Evolutionary conservation across 1,140 invertebrate species (phyloP), one percentile per base, ranked within the genome.

Genomic region (Notospermus geniculatus): DNA sequence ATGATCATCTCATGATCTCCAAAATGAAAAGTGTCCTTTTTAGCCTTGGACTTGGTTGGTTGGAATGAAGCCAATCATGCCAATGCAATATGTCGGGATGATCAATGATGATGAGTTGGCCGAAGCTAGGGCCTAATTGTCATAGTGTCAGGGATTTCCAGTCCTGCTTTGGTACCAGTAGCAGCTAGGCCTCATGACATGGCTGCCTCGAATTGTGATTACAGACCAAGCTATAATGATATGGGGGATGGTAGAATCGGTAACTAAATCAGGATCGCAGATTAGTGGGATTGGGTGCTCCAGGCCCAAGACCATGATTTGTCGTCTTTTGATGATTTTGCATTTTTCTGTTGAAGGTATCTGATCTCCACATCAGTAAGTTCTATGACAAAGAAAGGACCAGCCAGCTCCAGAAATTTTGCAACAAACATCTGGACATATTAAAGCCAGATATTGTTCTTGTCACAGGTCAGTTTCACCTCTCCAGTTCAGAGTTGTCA

Each of bases 291-390:
- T 36, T 45, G 25, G 27, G 13, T 22, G 23, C 23, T 60, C 19
- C 45, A 17, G 23, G n/a, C 29, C 17, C 46, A 15, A 41, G 17
- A 30, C 15, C 27, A 22, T 13, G 27, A 11, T 52, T 15, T 19
- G 36, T 56, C 54, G 22, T 57, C 22, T 39, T 13, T 15, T 13
- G 27, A 36, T 29, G 39, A 0, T 45, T 63, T 9, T 55, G 30
- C n/a, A 11, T 52, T 19, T 62, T 5, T 62, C 28, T 61, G 30
- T 63, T 57, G 15, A 57, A 77, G 75, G 54, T 77, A 7, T 59
- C 71, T 57, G 93, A 96, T 80, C 86, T 95, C 57, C 93, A 96
- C 78, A 87, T 96, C 59, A 95, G 92, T 77, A 87, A 90, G 76
- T 94, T 91, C 80, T 84, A 86, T 75, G 92, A 93, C 77, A 82